Conservation (phyloP, 2,888 invertebrate genomes). For the Heteromurus nitidus region DNA sequence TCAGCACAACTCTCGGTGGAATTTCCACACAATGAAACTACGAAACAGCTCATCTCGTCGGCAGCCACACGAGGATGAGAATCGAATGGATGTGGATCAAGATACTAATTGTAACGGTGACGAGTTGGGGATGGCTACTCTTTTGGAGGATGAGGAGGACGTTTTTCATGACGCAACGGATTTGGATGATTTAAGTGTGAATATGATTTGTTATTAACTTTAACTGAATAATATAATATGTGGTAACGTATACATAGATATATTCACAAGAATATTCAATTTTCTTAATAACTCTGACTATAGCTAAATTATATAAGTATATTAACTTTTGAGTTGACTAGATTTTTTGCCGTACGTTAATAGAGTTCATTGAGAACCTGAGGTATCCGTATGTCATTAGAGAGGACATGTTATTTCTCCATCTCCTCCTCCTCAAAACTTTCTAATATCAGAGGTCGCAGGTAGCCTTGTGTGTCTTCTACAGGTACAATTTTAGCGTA, state of each 20-base stretch:
- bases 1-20: no score
- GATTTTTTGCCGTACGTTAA: no score
- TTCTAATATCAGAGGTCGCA: conserved; percentile 26
- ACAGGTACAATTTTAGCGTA: neutral
- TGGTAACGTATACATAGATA: neutral
- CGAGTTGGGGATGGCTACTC: no score
- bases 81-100: neutral
- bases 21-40: no score
- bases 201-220: neutral
- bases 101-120: neutral
- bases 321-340: no score
- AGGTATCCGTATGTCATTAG: no score
- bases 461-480: conserved; percentile 38
- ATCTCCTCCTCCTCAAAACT: conserved; percentile 18
- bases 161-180: neutral
- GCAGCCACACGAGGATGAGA: neutral
- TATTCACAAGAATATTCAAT: no score
- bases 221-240: neutral
- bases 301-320: no score
- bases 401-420: no score
- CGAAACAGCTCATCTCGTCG: neutral
- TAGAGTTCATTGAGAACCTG: no score
- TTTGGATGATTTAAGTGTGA: neutral
- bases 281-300: no score
- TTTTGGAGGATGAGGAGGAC: neutral